Base-by-base conservation (phyloP, 2,888 invertebrate genomes). In the Melinaea menophilus region DNA sequence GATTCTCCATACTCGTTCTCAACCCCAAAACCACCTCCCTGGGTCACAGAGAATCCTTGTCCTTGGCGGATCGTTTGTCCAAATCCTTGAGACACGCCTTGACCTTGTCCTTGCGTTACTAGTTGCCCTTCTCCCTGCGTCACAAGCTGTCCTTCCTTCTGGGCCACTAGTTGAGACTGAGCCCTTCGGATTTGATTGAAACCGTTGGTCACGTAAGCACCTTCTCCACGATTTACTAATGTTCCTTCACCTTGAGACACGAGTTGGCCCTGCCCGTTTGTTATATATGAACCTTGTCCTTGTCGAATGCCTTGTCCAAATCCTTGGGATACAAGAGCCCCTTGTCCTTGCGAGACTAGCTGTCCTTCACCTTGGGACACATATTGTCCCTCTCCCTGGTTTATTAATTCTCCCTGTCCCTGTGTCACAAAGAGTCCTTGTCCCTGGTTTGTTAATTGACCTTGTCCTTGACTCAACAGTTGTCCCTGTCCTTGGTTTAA, bases 1-100 rank as follows among this genome's bases (percentile, higher is more conserved):
- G 83, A 82, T 56, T 80, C 85, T 5, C 79, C 79, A 68, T 76
- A 81, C 1, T 85, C 82, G 55, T 84, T 82, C 63, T 85, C 84
- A 0, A 79, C 77, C 37, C 75, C 77, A 13, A 73, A 68, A 7
- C 79, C 78, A 13, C 65, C 67, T 5, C 79, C 79, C 60, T 79
- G 76, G 9, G 68, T 67, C 5, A 78, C 73, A 2, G 71, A 64
- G 45, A 71, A 62, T 0, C 77, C 77, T 65, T 70, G 65, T 0
- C 69, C 69, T 46, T 68, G 65, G 7, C 72, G 69, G 59, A 74
- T 65, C 3, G 73, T 73, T 5, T 69, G 61, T 13, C 75, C 76
- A 5, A 72, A 70, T 13, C 74, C 74, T 66, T 73, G 73, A 33
- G 69, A 68, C 11, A 75, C 69, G 4, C 67, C 56, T 22, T 71